phyloP scores from a whole-genome alignment of 2,888 invertebrate genomes.

The Tupiocoris notatus region DNA sequence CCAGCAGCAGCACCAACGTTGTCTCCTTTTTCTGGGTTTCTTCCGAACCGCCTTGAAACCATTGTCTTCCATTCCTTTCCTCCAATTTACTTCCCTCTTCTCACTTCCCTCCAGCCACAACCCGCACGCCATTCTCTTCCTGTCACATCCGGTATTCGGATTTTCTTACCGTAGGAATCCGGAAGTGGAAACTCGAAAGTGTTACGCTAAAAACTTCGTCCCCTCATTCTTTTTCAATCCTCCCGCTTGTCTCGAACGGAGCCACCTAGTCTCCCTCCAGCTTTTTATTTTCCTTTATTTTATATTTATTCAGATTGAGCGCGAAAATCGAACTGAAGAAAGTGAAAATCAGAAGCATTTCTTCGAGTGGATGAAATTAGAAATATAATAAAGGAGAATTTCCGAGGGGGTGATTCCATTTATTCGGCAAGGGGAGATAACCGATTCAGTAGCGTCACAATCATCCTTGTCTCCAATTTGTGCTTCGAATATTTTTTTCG shows the following conservation, averaged over 20 bases:
- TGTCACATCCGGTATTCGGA: background rate
- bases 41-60: background rate
- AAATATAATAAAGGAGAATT: background rate
- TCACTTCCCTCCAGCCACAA: background rate
- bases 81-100: background rate
- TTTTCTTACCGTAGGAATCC: background rate
- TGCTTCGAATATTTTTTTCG: no score
- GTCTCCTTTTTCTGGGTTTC: background rate
- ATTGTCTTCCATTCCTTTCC: background rate
- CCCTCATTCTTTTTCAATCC: background rate
- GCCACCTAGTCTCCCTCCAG: no score
- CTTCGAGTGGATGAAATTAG: background rate
- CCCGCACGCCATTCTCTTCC: background rate
- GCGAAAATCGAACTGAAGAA: background rate
- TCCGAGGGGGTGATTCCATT: background rate
- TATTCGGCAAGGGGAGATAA: background rate
- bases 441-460: no score
- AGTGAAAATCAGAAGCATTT: background rate
- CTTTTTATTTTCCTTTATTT: no score
- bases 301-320: background rate
- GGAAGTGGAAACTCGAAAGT: background rate
- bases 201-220: background rate
- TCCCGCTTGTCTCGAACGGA: no score
- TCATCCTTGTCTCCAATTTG: no score
- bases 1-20: background rate